These are phyloP conservation scores for Maconellicoccus hirsutus DNA, from an alignment of 1,140 invertebrate species.

Conservation along the genomic window DNA sequence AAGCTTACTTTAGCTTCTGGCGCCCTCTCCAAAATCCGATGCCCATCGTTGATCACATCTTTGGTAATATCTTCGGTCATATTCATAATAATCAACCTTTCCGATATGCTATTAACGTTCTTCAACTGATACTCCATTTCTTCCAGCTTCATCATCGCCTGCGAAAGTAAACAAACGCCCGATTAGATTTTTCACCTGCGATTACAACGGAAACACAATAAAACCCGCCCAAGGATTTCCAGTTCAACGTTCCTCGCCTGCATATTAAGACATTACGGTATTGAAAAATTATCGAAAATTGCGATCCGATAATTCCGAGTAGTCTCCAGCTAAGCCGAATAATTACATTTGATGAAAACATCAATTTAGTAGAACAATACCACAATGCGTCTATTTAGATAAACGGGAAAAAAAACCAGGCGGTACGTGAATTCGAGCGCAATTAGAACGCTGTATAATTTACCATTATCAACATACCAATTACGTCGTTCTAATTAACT, in stretches of 20 bases:
- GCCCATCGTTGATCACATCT: conserved; percentile 52
- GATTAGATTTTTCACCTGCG: too few relatives aligned
- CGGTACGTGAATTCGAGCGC: not conserved
- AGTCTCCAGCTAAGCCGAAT: not conserved
- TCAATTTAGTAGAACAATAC: not conserved
- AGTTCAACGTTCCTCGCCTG: too few relatives aligned
- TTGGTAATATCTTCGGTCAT: conserved; percentile 15
- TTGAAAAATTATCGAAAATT: not conserved
- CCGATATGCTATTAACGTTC: not conserved
- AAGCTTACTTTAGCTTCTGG: conserved; percentile 48
- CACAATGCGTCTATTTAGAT: not conserved
- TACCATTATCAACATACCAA: not conserved
- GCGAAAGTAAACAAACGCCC: not conserved
- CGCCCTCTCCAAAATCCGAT: conserved; percentile 56
- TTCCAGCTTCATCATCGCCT: conserved; percentile 14
- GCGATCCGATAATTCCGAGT: not conserved
- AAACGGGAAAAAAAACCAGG: not conserved
- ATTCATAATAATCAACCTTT: conserved; percentile 14
- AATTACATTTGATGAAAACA: not conserved
- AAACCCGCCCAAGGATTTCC: too few relatives aligned
- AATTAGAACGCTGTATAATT: not conserved
- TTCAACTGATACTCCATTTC: conserved; percentile 13
- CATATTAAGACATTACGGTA: too few relatives aligned
- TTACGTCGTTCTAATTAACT: not conserved
- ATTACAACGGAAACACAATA: too few relatives aligned